These are phyloP conservation scores for Psittacara wagleri DNA, from an alignment of 2,113 vertebrate genomes.

Conservation along the genomic window DNA sequence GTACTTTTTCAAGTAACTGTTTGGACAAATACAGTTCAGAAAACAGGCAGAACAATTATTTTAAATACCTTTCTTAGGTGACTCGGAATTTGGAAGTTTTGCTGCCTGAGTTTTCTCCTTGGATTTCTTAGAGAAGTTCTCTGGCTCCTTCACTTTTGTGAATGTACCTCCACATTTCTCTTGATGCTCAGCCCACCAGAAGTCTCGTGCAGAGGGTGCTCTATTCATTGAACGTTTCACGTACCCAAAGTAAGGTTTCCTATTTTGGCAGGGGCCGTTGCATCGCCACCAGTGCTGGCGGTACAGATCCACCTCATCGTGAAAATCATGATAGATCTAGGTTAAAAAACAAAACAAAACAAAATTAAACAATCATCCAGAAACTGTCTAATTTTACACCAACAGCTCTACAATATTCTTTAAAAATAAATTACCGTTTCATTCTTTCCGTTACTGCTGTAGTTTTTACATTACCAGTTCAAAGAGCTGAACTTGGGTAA, in stretches of 20 bases:
- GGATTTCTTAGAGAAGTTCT: slow-evolving; percentile 83
- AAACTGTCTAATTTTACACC: background rate
- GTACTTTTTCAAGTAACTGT: background rate
- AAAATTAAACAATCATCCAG: background rate
- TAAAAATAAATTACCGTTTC: background rate
- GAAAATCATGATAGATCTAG: slow-evolving; percentile 90
- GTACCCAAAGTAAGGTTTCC: slow-evolving; percentile 85
- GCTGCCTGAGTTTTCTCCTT: slow-evolving; percentile 59
- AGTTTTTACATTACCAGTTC: background rate
- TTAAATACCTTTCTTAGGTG: slow-evolving; percentile 45
- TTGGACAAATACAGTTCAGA: background rate
- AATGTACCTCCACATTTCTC: slow-evolving; percentile 87
- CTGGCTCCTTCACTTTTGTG: slow-evolving; percentile 91
- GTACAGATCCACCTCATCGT: slow-evolving; percentile 89
- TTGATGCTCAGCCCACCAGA: slow-evolving; percentile 92
- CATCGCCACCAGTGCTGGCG: slow-evolving; percentile 97
- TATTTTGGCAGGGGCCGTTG: slow-evolving; percentile 84
- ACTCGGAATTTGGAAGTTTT: background rate
- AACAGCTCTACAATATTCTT: background rate
- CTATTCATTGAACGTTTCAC: slow-evolving; percentile 93
- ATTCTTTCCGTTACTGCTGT: background rate
- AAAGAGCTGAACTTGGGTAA: background rate
- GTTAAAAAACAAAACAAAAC: background rate
- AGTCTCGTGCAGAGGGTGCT: slow-evolving; percentile 86
- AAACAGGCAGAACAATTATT: background rate